phyloP scores from a whole-genome alignment of 2,797 vertebrate genomes.

The Thripadectes ignobilis region DNA sequence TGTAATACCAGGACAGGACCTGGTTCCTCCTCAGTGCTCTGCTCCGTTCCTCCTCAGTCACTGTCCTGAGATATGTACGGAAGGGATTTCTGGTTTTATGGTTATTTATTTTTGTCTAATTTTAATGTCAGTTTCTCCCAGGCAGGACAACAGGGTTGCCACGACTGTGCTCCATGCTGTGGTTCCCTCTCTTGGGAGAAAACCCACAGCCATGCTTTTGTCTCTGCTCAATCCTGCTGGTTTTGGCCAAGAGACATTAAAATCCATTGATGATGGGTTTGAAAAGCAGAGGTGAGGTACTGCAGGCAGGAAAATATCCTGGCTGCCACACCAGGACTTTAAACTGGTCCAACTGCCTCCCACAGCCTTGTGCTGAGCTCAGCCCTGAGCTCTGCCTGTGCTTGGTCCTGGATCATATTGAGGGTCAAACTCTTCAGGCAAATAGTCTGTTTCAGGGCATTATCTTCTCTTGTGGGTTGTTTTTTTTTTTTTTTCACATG shows the following conservation, averaged over 20 bases:
- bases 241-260: neutral
- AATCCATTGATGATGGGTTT: neutral
- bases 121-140: neutral
- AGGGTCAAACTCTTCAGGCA: neutral
- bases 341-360: neutral
- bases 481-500: rapidly evolving
- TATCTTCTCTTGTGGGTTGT: neutral
- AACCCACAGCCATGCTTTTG: neutral
- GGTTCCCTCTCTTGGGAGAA: neutral
- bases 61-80: neutral
- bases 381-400: neutral
- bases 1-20: neutral
- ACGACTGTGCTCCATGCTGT: rapidly evolving
- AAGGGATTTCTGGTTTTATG: neutral
- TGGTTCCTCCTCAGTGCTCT: neutral
- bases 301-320: neutral
- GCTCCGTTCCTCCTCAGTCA: neutral
- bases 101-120: neutral
- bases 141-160: neutral
- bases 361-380: neutral
- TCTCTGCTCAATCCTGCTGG: neutral
- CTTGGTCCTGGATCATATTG: neutral
- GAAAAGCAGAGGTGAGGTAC: neutral
- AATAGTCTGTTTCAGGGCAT: neutral
- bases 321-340: neutral